Evolutionary conservation across 2,888 invertebrate genomes (phyloP).

Genomic region (Adineta ricciae): DNA sequence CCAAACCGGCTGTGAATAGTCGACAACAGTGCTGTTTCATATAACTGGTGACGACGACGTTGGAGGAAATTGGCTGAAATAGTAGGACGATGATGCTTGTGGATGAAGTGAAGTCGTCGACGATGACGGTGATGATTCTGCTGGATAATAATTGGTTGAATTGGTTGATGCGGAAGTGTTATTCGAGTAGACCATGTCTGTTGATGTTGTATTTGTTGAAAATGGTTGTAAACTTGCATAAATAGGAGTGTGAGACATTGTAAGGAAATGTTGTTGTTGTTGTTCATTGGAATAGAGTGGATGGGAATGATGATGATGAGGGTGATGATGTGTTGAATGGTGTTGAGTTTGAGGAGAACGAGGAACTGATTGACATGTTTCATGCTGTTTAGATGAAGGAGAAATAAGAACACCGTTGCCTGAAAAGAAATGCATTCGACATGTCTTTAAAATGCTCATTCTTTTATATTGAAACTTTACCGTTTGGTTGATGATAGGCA

Average conservation of each 20-base stretch:
- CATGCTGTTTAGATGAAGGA: not conserved
- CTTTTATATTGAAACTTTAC: not conserved
- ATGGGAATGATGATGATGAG: not conserved
- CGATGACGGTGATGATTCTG: not conserved
- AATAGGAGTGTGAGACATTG: not conserved
- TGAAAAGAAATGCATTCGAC: not conserved
- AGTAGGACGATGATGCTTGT: not conserved
- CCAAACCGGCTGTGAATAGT: not conserved
- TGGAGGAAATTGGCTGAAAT: not conserved
- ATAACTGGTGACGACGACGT: not conserved
- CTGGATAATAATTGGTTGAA: not conserved
- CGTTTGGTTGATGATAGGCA: not conserved
- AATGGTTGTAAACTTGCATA: not conserved
- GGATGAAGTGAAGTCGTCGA: not conserved
- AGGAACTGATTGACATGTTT: constrained; percentile 14
- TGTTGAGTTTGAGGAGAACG: constrained; percentile 8
- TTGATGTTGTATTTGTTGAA: not conserved
- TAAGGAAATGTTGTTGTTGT: not conserved
- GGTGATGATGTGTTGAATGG: not conserved
- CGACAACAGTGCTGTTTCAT: not conserved
- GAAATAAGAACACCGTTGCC: not conserved
- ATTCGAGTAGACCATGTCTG: not conserved
- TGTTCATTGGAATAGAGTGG: not conserved
- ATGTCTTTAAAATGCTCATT: too few species aligned
- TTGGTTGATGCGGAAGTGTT: not conserved